phyloP scores from a whole-genome alignment of 2,888 invertebrate genomes.

The Antheraea assamensis region DNA sequence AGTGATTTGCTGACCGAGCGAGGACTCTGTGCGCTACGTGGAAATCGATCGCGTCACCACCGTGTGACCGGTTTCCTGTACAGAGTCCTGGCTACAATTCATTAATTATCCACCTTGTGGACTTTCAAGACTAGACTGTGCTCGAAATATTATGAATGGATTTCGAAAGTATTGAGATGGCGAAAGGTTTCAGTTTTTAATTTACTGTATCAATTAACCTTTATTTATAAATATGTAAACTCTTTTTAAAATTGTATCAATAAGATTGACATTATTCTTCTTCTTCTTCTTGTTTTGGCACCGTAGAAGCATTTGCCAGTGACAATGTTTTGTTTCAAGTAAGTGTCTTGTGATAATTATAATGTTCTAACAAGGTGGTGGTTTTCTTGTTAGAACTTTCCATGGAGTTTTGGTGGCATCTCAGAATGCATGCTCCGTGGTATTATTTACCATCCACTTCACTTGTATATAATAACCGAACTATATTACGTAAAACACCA shows the following conservation, averaged over 20 bases:
- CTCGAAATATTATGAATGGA: not conserved
- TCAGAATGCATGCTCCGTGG: too few relatives aligned
- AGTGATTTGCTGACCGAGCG: constrained; percentile 97
- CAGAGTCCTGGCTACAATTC: constrained; percentile 58
- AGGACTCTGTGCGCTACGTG: constrained; percentile 96
- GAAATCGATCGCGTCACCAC: constrained; percentile 95
- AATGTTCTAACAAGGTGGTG: too few relatives aligned
- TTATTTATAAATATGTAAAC: not conserved
- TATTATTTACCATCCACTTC: too few relatives aligned
- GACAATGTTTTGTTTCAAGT: too few relatives aligned
- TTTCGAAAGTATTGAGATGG: not conserved
- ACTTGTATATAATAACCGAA: too few relatives aligned
- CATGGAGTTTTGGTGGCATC: too few relatives aligned
- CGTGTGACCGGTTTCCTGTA: constrained; percentile 86
- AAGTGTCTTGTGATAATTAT: too few relatives aligned
- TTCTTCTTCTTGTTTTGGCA: too few relatives aligned
- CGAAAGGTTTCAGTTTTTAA: not conserved
- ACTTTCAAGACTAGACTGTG: constrained; percentile 5
- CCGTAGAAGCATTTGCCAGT: too few relatives aligned
- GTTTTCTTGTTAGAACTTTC: too few relatives aligned
- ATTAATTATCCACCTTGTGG: not conserved
- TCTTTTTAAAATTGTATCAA: not conserved
- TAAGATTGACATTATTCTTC: too few relatives aligned
- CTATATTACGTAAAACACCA: too few relatives aligned
- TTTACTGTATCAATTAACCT: not conserved